phyloP scores from a whole-genome alignment of 2,888 invertebrate species.

The Nemapogon koenigi region DNA sequence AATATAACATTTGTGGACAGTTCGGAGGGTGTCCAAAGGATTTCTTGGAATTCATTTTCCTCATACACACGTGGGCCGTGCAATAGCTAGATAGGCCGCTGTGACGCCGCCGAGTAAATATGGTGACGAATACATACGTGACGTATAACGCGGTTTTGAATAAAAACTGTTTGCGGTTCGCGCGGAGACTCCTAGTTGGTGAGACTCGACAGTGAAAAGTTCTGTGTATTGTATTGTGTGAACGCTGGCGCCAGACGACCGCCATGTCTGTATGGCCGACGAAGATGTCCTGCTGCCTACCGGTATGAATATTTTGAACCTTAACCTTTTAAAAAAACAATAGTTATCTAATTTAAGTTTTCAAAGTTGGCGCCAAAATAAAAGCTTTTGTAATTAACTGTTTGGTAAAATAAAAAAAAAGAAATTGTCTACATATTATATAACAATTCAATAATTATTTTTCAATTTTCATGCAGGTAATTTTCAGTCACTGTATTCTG shows the following conservation, averaged over 20 bases:
- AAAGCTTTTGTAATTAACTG: not conserved
- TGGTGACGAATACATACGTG: conserved; percentile 46
- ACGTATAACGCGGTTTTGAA: conserved; percentile 31
- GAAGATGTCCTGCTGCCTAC: conserved; percentile 54
- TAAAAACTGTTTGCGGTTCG: conserved; percentile 28
- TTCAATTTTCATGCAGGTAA: too few species aligned
- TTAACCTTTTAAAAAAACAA: not conserved
- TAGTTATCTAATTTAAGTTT: conserved; percentile 1
- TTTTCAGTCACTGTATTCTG: too few species aligned
- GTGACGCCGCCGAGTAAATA: conserved; percentile 15
- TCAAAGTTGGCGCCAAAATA: not conserved
- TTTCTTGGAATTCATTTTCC: conserved; percentile 61
- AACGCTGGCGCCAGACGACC: conserved; percentile 41
- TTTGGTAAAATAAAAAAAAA: not conserved
- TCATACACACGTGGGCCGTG: conserved; percentile 19
- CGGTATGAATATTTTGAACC: conserved; percentile 33
- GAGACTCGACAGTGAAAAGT: conserved; percentile 16
- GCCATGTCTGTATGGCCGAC: conserved; percentile 54
- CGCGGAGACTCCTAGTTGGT: conserved; percentile 27
- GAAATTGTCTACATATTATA: too few species aligned
- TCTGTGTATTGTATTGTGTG: conserved; percentile 17
- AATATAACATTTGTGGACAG: too few species aligned
- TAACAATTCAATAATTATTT: too few species aligned
- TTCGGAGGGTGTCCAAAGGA: conserved; percentile 12
- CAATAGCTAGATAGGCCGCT: conserved; percentile 27